Conservation (phyloP, 2,797 vertebrate genomes). For the Yasuhikotakia modesta region DNA sequence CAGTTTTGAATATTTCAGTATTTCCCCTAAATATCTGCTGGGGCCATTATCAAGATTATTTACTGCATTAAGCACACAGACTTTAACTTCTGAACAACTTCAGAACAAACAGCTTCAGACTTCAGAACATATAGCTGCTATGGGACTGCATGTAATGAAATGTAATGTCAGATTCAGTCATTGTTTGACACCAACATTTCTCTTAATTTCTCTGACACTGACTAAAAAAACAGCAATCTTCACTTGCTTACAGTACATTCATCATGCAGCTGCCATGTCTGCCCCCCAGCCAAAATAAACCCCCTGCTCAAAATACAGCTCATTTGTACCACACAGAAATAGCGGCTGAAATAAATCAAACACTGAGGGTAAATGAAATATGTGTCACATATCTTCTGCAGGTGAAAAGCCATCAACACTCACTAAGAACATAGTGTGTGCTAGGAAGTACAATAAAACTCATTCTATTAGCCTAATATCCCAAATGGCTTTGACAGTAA, state of each 20-base stretch:
- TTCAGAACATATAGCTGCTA: background rate
- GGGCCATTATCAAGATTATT: no score
- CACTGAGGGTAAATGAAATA: conserved; percentile 43
- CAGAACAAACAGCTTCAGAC: background rate
- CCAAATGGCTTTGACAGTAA: conserved; percentile 55
- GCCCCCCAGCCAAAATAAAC: conserved; percentile 21
- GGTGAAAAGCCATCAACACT: conserved; percentile 49
- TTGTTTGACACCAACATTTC: conserved; percentile 26
- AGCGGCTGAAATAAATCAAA: conserved; percentile 42
- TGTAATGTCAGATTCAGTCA: conserved; percentile 24
- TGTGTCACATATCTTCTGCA: conserved; percentile 47
- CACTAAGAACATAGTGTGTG: conserved; percentile 46
- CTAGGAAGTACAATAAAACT: conserved; percentile 54
- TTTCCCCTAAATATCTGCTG: no score
- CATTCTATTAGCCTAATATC: conserved; percentile 60
- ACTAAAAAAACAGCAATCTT: conserved; percentile 25
- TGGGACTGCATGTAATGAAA: conserved; percentile 18
- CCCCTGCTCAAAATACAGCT: conserved; percentile 8
- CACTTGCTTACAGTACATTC: conserved; percentile 42
- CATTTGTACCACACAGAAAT: conserved; percentile 23
- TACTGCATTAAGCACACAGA: background rate
- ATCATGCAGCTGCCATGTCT: conserved; percentile 39
- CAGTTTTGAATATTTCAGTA: no score
- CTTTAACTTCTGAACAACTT: background rate
- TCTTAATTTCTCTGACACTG: conserved; percentile 8